Percentiles rank a stretch among this genome's conserved stretches.
These are phyloP conservation scores for Drosophila antonietae DNA, from an alignment of 2,888 invertebrate species.

Conservation along the genomic window DNA sequence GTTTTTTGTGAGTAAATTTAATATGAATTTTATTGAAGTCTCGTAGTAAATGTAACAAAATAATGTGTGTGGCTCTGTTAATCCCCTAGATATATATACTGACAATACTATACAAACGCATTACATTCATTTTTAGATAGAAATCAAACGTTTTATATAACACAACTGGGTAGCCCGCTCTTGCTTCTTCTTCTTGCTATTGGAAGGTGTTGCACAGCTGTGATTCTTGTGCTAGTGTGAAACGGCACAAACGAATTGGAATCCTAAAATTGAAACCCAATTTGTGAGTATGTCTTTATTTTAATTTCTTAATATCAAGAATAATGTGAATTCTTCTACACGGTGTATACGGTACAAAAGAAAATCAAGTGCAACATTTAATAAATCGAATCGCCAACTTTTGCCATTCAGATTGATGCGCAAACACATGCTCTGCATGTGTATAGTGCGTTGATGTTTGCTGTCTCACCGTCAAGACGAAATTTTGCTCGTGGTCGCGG, in stretches of 20 bases:
- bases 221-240: conserved; percentile 25
- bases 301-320: background rate
- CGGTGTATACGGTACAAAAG: background rate
- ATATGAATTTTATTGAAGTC: conserved; percentile 8
- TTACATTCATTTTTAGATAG: conserved; percentile 55
- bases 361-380: background rate
- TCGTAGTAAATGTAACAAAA: conserved; percentile 10
- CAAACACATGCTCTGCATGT: conserved; percentile 51
- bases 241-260: conserved; percentile 1
- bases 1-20: conserved; percentile 37
- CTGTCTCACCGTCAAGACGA: conserved; percentile 72
- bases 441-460: conserved; percentile 65
- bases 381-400: conserved; percentile 26
- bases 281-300: conserved; percentile 23
- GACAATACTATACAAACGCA: background rate
- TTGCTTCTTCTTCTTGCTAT: conserved; percentile 45
- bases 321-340: background rate
- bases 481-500: conserved; percentile 83
- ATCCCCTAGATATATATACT: conserved; percentile 4
- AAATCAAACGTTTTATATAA: conserved; percentile 67
- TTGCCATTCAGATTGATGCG: conserved; percentile 51
- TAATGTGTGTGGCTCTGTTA: conserved; percentile 1
- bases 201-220: conserved; percentile 49
- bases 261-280: background rate
- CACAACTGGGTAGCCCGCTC: conserved; percentile 46